These are phyloP conservation scores for Protomyctophum bolini DNA, from an alignment of 2,113 vertebrate species.

Conservation along the genomic window DNA sequence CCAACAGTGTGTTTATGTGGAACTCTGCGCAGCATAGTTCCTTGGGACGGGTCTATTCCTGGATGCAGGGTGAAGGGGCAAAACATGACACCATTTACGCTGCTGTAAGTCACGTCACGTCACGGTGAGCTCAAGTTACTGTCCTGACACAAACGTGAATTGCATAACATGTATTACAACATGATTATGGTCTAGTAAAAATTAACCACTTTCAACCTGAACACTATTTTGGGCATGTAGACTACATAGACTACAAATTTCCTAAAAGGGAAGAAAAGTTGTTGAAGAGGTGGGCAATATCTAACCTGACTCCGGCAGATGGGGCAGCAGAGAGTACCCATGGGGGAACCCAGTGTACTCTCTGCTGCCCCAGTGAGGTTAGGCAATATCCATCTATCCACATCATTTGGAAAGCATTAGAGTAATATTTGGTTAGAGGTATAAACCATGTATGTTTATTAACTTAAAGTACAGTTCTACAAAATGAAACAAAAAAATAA, in stretches of 20 bases:
- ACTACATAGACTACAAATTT: no score
- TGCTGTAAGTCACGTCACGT: slow-evolving; percentile 11
- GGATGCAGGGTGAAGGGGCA: slow-evolving; percentile 34
- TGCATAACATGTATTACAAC: neutral
- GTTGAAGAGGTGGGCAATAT: neutral
- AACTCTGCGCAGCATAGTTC: slow-evolving; percentile 6
- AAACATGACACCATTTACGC: slow-evolving; percentile 8
- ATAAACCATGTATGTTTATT: slow-evolving; percentile 30
- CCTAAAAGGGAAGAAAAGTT: no score
- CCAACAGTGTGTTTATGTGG: neutral
- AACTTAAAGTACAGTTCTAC: slow-evolving; percentile 14
- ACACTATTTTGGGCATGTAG: no score
- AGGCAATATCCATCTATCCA: neutral
- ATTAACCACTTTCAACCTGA: no score
- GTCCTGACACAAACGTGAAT: neutral
- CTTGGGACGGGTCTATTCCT: slow-evolving; percentile 55
- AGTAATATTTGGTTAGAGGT: neutral
- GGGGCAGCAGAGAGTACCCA: no score
- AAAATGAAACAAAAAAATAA: slow-evolving; percentile 7
- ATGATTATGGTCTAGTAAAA: neutral
- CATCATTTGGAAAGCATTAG: neutral
- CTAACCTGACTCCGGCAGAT: no score
- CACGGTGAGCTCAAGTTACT: slow-evolving; percentile 15
- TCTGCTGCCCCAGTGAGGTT: no score
- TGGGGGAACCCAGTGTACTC: no score